These are phyloP conservation scores for Stichopus horrens DNA, from an alignment of 53 echinoderm and acorn worm genomes.

Conservation along the genomic window DNA sequence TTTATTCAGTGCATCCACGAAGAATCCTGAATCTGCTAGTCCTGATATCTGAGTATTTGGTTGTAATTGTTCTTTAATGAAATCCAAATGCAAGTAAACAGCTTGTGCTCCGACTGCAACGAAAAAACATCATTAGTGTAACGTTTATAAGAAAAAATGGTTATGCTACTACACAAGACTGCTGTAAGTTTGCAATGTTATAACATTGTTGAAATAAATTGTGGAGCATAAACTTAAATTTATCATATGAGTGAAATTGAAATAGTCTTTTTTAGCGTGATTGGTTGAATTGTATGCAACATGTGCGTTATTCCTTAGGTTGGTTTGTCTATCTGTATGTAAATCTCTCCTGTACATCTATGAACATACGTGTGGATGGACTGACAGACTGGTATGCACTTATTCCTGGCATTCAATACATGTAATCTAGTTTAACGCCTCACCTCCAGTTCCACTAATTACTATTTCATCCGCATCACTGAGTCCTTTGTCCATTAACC, in stretches of 20 bases:
- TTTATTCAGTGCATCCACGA: slow-evolving; percentile 54
- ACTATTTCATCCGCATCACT: slow-evolving; percentile 57
- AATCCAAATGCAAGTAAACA: slow-evolving; percentile 67
- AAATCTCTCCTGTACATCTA: too few species aligned
- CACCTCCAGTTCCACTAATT: slow-evolving; percentile 74
- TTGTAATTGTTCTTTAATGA: slow-evolving; percentile 49
- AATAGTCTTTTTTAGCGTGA: too few species aligned
- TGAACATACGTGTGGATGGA: background rate
- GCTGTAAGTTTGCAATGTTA: too few species aligned
- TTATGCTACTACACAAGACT: too few species aligned
- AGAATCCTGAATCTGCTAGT: slow-evolving; percentile 75
- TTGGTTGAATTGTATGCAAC: too few species aligned
- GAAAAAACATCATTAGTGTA: background rate
- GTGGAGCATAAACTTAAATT: background rate
- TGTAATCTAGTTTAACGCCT: slow-evolving; percentile 26
- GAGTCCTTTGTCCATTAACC: slow-evolving; percentile 62
- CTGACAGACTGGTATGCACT: background rate
- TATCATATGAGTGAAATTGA: background rate
- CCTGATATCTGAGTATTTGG: slow-evolving; percentile 48
- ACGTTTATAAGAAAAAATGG: too few species aligned
- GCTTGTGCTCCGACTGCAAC: slow-evolving; percentile 71
- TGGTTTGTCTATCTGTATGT: too few species aligned
- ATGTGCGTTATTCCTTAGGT: too few species aligned
- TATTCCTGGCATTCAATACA: background rate
- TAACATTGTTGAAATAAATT: too few species aligned